Evolutionary conservation across 2,888 invertebrate species (phyloP).

Genomic region (Malacosoma neustria): DNA sequence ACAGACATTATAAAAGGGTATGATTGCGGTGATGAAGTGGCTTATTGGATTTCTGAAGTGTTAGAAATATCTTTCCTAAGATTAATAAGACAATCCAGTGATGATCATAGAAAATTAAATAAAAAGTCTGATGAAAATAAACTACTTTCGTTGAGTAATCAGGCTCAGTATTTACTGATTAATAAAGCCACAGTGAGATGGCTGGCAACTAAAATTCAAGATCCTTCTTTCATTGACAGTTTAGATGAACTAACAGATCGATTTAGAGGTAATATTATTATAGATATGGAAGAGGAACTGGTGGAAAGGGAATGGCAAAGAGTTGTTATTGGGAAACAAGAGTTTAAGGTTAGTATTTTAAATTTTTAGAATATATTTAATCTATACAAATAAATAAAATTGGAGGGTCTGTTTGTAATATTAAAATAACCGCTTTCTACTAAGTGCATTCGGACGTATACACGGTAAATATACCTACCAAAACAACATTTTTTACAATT

Average conservation of each 20-base stretch:
- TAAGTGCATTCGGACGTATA: too few species aligned
- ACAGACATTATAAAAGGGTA: conserved; percentile 84
- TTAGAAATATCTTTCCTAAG: conserved; percentile 80
- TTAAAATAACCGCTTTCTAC: too few species aligned
- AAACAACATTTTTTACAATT: too few species aligned
- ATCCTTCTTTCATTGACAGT: conserved; percentile 62
- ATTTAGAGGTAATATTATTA: conserved; percentile 93
- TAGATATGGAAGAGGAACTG: conserved; percentile 82
- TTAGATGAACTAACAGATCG: conserved; percentile 80
- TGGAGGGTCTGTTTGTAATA: too few species aligned
- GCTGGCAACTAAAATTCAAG: conserved; percentile 76
- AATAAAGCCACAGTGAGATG: conserved; percentile 85
- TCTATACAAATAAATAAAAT: too few species aligned
- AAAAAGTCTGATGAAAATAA: conserved; percentile 35
- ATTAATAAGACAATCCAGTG: conserved; percentile 76
- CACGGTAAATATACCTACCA: too few species aligned
- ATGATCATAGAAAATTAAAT: conserved; percentile 41
- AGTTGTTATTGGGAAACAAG: conserved; percentile 77
- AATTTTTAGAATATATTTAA: too few species aligned
- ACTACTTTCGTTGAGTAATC: conserved; percentile 80
- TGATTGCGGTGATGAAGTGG: conserved; percentile 89
- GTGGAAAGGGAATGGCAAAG: conserved; percentile 83
- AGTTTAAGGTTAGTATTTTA: conserved; percentile 74
- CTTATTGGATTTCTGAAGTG: conserved; percentile 86
- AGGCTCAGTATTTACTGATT: conserved; percentile 90